phyloP scores from a whole-genome alignment of 2,113 vertebrate species.

The Rhineura floridana region DNA sequence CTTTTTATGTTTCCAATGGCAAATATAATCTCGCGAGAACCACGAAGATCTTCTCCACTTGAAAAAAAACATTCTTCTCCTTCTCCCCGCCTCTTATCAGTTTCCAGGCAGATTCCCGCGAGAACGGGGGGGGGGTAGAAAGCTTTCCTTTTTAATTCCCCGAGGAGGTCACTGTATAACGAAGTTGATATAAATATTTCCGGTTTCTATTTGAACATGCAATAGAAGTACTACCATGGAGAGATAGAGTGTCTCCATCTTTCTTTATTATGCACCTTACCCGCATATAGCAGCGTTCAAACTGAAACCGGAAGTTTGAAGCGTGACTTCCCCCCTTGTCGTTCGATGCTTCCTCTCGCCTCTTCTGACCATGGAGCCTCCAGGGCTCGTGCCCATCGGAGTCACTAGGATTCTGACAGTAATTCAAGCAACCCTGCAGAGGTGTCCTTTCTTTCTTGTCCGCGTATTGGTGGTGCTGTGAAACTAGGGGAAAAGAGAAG shows the following conservation, averaged over 20 bases:
- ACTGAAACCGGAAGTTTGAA: background rate
- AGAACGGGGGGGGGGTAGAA: background rate
- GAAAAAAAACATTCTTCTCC: background rate
- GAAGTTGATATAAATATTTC: background rate
- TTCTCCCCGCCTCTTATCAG: too few species aligned
- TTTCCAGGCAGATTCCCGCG: background rate
- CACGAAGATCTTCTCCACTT: background rate
- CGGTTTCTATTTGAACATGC: background rate
- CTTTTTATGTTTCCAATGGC: background rate
- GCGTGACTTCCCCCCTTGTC: background rate
- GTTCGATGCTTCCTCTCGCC: background rate
- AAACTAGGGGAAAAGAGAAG: rapidly evolving
- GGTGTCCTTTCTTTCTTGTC: too few species aligned
- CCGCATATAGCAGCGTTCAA: background rate
- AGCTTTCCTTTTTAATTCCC: background rate
- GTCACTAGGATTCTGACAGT: constrained; percentile 13
- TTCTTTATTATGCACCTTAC: background rate
- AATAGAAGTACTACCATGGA: background rate
- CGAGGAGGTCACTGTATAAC: background rate
- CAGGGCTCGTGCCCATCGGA: background rate
- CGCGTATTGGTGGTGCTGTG: background rate
- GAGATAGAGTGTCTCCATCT: background rate
- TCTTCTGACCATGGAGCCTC: background rate
- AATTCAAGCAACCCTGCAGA: background rate
- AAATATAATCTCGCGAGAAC: background rate